Evolutionary conservation across 92 coral and sea anemone species (phyloP).

Genomic region (Plumapathes pennacea): DNA sequence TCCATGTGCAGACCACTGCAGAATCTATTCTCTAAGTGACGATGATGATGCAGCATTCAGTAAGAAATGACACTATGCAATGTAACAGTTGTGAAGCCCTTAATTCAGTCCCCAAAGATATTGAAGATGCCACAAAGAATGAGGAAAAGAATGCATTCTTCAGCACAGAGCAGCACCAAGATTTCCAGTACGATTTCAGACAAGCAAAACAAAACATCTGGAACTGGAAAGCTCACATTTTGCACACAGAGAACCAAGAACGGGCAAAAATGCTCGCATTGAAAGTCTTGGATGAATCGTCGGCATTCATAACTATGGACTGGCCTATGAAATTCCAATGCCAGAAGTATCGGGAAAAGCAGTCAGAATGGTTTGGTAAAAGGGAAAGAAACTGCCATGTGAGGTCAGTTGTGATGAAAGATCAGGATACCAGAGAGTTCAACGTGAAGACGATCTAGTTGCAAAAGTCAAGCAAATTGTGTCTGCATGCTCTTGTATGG

Average conservation of each 20-base stretch:
- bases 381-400: constrained; percentile 46
- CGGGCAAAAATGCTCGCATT: constrained; percentile 39
- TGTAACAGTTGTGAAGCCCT: constrained; percentile 31
- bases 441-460: too few species aligned
- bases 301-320: constrained; percentile 40
- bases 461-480: too few species aligned
- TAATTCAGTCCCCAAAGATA: constrained; percentile 17
- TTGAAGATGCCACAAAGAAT: constrained; percentile 1
- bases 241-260: constrained; percentile 59
- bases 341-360: constrained; percentile 33
- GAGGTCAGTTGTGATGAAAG: constrained; percentile 24
- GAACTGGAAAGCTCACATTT: constrained; percentile 62
- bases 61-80: constrained; percentile 15
- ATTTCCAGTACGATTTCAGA: constrained; percentile 24
- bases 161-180: constrained; percentile 27
- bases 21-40: constrained; percentile 29
- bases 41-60: constrained; percentile 5
- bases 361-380: constrained; percentile 36
- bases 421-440: constrained; percentile 9
- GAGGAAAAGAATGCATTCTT: constrained; percentile 6
- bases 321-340: constrained; percentile 47
- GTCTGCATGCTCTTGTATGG: too few species aligned
- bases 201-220: constrained; percentile 28
- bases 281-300: constrained; percentile 9
- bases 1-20: constrained; percentile 29